Base-by-base conservation (phyloP, 2,888 invertebrate genomes). In the Volucella inflata region DNA sequence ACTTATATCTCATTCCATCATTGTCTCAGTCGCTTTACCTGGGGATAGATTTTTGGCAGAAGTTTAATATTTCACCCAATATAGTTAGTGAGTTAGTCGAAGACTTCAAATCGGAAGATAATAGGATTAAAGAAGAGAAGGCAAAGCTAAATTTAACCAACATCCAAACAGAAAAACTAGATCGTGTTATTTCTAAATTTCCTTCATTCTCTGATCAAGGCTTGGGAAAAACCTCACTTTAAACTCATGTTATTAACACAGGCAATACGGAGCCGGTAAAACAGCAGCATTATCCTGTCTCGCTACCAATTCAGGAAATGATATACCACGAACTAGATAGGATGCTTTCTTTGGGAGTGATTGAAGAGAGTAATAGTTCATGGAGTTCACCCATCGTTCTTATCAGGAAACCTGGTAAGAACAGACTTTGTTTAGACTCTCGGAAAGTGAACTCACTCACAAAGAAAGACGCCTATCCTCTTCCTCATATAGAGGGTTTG, bases 311-410 rank as follows among this genome's bases (percentile, higher is more conserved):
- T 9, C 87, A n/a, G n/a, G n/a, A n/a, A 88, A 46, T 83, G 16
- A 64, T 88, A 8, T 78, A 85, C 50, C 60, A 77, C 8, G 90
- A 90, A 74, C 83, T 90, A 0, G 89, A 90, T 44, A 57, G 88
- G 2, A 91, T 91, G 90, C 36, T 91, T 1, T 64, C 40, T 2
- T 55, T 87, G 3, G 89, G 87, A 3, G 88, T 91, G 0, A 88
- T 91, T 0, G 90, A 90, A 46, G 88, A 87, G 11, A 89, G 89
- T 1, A 70, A 80, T 8, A 89, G 79, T 30, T 67, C 79, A 3
- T 81, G 81, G 87, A 82, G 55, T 21, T 76, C 79, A 11, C 71
- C 78, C 0, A 62, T 87, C 36, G 42, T 77, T 1, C 36, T 87
- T 0, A 80, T 84, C 2, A 57, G 74, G 12, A 78, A 87, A 36